These are phyloP conservation scores for Apodemus agrarius DNA, from an alignment of 2,797 vertebrate species.

Conservation along the genomic window DNA sequence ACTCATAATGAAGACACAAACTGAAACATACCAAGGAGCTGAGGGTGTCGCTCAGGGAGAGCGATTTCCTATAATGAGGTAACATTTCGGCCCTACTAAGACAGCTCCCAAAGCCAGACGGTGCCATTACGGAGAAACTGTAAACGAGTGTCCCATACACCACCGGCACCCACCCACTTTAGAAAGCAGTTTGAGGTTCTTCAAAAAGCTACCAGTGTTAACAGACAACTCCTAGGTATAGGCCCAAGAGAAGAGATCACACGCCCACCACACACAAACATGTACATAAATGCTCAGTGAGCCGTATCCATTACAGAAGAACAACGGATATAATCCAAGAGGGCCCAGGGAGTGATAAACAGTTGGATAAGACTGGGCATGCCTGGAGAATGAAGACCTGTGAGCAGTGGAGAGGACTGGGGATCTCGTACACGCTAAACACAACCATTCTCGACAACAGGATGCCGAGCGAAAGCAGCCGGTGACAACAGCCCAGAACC, in stretches of 20 bases:
- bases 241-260: background rate
- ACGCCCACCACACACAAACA: background rate
- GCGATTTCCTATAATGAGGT: background rate
- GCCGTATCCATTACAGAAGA: background rate
- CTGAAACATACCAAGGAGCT: background rate
- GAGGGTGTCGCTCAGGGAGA: background rate
- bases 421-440: background rate
- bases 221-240: slow-evolving; percentile 9
- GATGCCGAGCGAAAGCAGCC: background rate
- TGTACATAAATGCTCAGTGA: background rate
- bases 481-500: background rate
- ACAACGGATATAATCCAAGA: background rate
- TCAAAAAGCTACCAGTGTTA: background rate
- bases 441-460: background rate
- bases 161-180: background rate
- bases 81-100: background rate
- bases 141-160: background rate
- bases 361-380: background rate
- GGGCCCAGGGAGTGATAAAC: background rate
- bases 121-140: background rate
- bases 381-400: background rate
- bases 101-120: slow-evolving; percentile 2
- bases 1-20: slow-evolving; percentile 29
- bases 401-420: background rate
- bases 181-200: background rate